Percentiles rank a stretch among this genome's conserved stretches.
Conservation (phyloP, 2,113 vertebrate species). For the Tautogolabrus adspersus region DNA sequence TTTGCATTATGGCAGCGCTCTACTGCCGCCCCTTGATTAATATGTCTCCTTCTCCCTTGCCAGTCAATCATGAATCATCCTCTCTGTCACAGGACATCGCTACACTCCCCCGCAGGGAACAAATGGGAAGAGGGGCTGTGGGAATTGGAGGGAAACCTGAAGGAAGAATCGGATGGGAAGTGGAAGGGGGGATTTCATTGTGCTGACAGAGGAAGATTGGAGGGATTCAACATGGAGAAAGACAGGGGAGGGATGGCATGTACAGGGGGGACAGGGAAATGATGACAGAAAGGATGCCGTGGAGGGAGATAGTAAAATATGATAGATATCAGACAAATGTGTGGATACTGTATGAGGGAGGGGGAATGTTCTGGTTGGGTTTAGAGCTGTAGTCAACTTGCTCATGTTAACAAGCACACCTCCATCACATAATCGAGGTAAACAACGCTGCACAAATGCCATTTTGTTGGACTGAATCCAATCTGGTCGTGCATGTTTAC, state of each 20-base stretch:
- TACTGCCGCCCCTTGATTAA: conserved; percentile 77
- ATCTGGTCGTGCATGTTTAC: no score
- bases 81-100: conserved; percentile 58
- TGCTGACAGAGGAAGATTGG: conserved; percentile 30
- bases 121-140: neutral
- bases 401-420: neutral
- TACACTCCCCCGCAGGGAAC: conserved; percentile 29
- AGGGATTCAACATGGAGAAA: neutral
- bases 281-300: neutral
- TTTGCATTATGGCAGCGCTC: conserved; percentile 81
- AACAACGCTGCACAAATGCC: neutral
- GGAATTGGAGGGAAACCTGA: conserved; percentile 4
- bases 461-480: no score
- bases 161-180: conserved; percentile 8
- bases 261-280: neutral
- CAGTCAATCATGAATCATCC: conserved; percentile 83
- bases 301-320: conserved; percentile 1
- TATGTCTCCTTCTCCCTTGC: conserved; percentile 71
- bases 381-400: neutral
- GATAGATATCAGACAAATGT: neutral
- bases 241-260: neutral
- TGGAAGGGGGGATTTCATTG: neutral
- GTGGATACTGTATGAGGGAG: neutral
- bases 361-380: no score
- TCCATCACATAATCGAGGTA: neutral